phyloP scores from a whole-genome alignment of 2,113 vertebrate genomes.

The Chlorodrepanis virens region DNA sequence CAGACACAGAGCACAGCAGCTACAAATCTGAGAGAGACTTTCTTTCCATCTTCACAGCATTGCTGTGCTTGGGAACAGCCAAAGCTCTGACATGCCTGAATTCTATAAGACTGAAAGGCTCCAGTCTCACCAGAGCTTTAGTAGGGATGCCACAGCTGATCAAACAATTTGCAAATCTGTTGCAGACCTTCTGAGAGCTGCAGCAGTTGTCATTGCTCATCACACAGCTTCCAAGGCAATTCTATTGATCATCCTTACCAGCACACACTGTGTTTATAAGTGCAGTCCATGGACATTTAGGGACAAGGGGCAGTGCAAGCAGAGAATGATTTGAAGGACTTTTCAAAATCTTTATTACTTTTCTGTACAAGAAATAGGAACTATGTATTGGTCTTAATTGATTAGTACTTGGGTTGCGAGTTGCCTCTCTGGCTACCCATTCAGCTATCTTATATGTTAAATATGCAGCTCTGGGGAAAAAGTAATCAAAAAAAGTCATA shows the following conservation, averaged over 20 bases:
- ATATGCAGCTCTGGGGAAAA: neutral
- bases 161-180: conserved; percentile 36
- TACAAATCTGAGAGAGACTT: neutral
- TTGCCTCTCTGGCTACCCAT: neutral
- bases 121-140: conserved; percentile 7
- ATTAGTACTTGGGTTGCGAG: neutral
- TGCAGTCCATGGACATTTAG: neutral
- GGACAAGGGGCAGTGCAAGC: neutral
- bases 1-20: neutral
- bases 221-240: conserved; percentile 23
- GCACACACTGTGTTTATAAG: neutral
- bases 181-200: conserved; percentile 14
- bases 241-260: neutral
- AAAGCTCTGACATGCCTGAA: neutral
- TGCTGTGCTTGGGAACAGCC: neutral
- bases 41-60: neutral
- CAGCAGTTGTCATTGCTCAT: conserved; percentile 38
- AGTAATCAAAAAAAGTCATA: neutral
- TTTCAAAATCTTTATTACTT: neutral
- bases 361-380: neutral
- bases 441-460: neutral
- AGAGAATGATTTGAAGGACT: neutral
- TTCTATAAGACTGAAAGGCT: neutral
- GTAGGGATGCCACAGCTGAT: conserved; percentile 41
- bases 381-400: neutral